These are phyloP conservation scores for Apamea sordens DNA, from an alignment of 2,888 invertebrate genomes.

Conservation along the genomic window DNA sequence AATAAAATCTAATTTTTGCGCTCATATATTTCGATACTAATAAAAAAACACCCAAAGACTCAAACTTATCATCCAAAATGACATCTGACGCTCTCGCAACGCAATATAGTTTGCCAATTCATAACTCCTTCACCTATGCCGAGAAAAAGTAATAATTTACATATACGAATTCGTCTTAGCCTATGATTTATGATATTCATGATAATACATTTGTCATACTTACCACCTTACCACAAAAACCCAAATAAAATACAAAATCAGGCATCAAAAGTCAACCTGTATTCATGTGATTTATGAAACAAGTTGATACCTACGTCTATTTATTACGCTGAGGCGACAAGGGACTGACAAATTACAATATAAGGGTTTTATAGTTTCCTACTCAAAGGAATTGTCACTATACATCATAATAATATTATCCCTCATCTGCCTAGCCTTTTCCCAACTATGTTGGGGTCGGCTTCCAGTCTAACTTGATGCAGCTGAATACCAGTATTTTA, in stretches of 20 bases:
- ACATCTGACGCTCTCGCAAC: slow-evolving; percentile 35
- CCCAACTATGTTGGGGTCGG: too few species aligned
- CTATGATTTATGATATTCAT: slow-evolving; percentile 61
- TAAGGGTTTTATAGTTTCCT: slow-evolving; percentile 59
- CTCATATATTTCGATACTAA: not conserved
- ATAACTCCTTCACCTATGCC: slow-evolving; percentile 38
- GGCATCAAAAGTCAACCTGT: slow-evolving; percentile 63
- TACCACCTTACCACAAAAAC: slow-evolving; percentile 50
- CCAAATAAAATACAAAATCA: slow-evolving; percentile 67
- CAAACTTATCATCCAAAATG: slow-evolving; percentile 28
- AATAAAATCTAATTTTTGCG: not conserved
- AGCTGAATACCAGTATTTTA: too few species aligned
- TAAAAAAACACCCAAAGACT: not conserved
- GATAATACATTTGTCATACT: slow-evolving; percentile 65
- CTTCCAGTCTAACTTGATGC: too few species aligned
- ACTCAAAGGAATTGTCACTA: slow-evolving; percentile 25
- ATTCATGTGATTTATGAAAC: slow-evolving; percentile 64
- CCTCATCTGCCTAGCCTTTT: too few species aligned
- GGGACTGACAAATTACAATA: slow-evolving; percentile 64
- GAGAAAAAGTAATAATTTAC: slow-evolving; percentile 51
- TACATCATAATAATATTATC: slow-evolving; percentile 14
- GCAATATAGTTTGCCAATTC: slow-evolving; percentile 55
- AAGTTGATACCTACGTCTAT: slow-evolving; percentile 63
- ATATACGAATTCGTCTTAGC: slow-evolving; percentile 58
- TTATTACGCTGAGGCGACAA: slow-evolving; percentile 61